Evolutionary conservation across 2,113 vertebrate genomes (phyloP).

Genomic region (Gallinago media): DNA sequence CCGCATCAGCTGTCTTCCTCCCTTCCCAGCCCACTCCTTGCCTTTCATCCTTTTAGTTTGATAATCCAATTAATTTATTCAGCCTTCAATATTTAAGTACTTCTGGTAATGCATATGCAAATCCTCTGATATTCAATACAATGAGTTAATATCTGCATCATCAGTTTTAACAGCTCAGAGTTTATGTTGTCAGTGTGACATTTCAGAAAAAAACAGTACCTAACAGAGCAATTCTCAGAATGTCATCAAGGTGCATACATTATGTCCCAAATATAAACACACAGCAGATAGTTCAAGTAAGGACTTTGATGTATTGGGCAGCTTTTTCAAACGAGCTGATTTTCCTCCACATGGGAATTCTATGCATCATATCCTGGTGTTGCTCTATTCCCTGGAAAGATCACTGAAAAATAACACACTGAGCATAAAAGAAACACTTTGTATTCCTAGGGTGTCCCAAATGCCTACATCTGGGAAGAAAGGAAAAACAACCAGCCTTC

Average conservation of each 20-base stretch:
- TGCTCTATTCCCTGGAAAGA: neutral
- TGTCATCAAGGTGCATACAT: neutral
- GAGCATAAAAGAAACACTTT: neutral
- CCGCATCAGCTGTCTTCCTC: neutral
- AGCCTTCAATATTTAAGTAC: neutral
- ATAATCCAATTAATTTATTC: neutral
- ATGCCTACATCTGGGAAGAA: neutral
- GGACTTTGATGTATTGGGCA: neutral
- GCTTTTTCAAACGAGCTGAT: neutral
- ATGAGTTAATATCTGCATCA: neutral
- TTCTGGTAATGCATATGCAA: neutral
- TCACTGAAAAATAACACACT: slow-evolving; percentile 17
- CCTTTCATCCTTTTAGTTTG: neutral
- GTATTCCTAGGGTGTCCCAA: slow-evolving; percentile 7
- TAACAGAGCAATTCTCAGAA: neutral
- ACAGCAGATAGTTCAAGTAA: neutral
- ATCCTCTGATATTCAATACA: neutral
- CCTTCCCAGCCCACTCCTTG: neutral
- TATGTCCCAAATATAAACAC: neutral
- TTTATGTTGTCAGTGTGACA: neutral
- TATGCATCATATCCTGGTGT: neutral
- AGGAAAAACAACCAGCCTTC: neutral
- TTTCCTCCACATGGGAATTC: neutral
- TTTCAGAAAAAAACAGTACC: neutral
- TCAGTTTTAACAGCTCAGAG: neutral